Evolutionary conservation across 2,888 invertebrate species (phyloP).

Genomic region (Campoplex capitator): DNA sequence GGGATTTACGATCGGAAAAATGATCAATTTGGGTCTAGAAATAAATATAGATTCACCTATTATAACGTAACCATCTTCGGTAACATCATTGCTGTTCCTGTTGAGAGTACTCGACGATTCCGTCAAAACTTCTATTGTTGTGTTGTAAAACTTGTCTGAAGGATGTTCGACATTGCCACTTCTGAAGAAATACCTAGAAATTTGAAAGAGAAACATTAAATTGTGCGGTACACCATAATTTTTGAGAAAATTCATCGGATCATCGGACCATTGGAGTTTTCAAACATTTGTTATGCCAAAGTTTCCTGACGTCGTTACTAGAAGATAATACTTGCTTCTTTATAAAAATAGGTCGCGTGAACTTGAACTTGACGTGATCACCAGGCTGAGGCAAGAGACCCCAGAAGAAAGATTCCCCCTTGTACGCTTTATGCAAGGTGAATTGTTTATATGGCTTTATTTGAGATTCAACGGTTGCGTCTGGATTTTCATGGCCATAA

Average conservation of each 20-base stretch:
- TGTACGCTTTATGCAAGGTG: slow-evolving; percentile 92
- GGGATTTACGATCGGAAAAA: no score
- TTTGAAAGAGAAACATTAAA: slow-evolving; percentile 16
- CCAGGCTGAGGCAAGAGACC: slow-evolving; percentile 93
- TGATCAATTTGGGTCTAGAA: no score
- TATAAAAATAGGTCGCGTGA: slow-evolving; percentile 89
- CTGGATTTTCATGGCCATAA: slow-evolving; percentile 92
- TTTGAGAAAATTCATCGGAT: background rate
- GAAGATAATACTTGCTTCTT: slow-evolving; percentile 86
- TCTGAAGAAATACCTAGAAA: slow-evolving; percentile 90
- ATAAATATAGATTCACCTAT: slow-evolving; percentile 88
- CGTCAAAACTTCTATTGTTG: slow-evolving; percentile 92
- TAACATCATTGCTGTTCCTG: slow-evolving; percentile 87
- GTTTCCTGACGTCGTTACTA: background rate
- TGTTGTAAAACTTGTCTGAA: slow-evolving; percentile 94
- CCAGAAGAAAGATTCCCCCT: slow-evolving; percentile 96
- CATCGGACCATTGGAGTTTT: background rate
- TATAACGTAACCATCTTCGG: slow-evolving; percentile 89
- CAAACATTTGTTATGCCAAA: background rate
- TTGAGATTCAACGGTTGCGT: slow-evolving; percentile 89
- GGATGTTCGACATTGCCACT: slow-evolving; percentile 96
- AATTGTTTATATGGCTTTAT: slow-evolving; percentile 93
- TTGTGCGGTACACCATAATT: slow-evolving; percentile 3
- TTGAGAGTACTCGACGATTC: slow-evolving; percentile 84
- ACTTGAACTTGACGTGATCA: slow-evolving; percentile 92